Evolutionary conservation across 2,888 invertebrate species (phyloP), one percentile per base, ranked within the genome.

Genomic region (Heteropelma amictum): DNA sequence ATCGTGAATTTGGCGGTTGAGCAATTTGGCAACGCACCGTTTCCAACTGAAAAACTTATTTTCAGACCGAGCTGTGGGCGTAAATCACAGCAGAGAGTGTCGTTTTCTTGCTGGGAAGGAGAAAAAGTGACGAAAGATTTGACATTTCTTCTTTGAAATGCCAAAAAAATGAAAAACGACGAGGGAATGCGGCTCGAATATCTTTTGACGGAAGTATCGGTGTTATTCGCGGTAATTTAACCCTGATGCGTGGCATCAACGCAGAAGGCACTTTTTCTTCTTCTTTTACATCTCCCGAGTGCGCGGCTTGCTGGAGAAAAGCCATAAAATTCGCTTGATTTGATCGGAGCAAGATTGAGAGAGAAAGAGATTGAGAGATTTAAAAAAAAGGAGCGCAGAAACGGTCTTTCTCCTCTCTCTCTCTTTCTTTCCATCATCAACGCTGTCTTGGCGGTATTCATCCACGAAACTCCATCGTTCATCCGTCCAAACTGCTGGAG

Each of bases 171-270:
- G n/a, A 64, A 53, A 65, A 64, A 35, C n/a, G n/a, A 19, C n/a
- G 6, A 7, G 7, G 69, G 72, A 72, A 69, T 65, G 68, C 68
- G 58, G 64, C 53, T 60, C 47, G 64, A 69, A 76, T 76, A 60
- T 64, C 61, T 67, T 54, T n/a, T n/a, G 58, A 72, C 63, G 51
- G 49, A 53, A 64, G 58, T 61, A 63, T 58, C 42, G 6, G 54
- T 56, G 47, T 12, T 35, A 26, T 23, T 49, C 30, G n/a, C 23
- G 38, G 49, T 49, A 45, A 45, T 51, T 38, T 47, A 49, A 64
- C 47, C 49, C 42, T 26, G 63, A n/a, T n/a, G n/a, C 40, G 30
- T 38, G 54, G 56, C 23, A 30, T 38, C 45, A 47, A 51, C 47
- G 10, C 14, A 47, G 53, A 45, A 70, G 28, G 17, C 42, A 12